Percentiles rank a stretch among this genome's conserved stretches.
These are phyloP conservation scores for Asbolus verrucosus DNA, from an alignment of 1,140 invertebrate genomes.

Conservation along the genomic window DNA sequence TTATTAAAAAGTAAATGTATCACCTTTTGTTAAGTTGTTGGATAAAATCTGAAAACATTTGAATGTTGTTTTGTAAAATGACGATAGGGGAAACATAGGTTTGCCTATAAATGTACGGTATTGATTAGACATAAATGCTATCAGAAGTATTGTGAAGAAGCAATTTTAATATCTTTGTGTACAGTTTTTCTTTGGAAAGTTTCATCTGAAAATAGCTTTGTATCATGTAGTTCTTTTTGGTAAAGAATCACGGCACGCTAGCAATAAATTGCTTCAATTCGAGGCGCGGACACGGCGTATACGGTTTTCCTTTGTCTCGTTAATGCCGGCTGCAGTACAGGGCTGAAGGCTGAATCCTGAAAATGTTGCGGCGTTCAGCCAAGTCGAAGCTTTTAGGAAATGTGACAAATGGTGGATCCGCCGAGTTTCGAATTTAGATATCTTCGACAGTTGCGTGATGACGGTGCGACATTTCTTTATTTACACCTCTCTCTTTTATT, in stretches of 20 bases:
- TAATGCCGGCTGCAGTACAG: conserved; percentile 25
- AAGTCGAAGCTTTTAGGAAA: conserved; percentile 12
- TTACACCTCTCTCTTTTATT: conserved; percentile 29
- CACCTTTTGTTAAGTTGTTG: no score
- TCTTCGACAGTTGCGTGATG: conserved; percentile 6
- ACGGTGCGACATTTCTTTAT: not conserved
- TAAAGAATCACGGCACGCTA: conserved; percentile 13
- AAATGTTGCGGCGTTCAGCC: conserved; percentile 19
- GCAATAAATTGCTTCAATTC: conserved; percentile 34
- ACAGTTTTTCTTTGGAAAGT: conserved; percentile 4
- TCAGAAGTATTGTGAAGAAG: no score
- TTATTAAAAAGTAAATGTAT: no score
- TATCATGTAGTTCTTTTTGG: conserved; percentile 26
- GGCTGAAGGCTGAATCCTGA: not conserved
- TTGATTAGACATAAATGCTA: no score
- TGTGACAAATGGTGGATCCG: conserved; percentile 33
- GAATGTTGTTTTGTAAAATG: no score
- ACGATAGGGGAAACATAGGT: no score
- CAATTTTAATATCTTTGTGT: no score
- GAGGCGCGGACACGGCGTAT: conserved; percentile 19
- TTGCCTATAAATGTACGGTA: no score
- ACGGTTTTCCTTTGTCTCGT: conserved; percentile 32
- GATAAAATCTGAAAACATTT: no score
- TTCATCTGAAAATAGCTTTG: not conserved
- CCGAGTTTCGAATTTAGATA: conserved; percentile 34